Evolutionary conservation across 2,797 vertebrate genomes (phyloP).

Genomic region (Halcyon chelicuti): DNA sequence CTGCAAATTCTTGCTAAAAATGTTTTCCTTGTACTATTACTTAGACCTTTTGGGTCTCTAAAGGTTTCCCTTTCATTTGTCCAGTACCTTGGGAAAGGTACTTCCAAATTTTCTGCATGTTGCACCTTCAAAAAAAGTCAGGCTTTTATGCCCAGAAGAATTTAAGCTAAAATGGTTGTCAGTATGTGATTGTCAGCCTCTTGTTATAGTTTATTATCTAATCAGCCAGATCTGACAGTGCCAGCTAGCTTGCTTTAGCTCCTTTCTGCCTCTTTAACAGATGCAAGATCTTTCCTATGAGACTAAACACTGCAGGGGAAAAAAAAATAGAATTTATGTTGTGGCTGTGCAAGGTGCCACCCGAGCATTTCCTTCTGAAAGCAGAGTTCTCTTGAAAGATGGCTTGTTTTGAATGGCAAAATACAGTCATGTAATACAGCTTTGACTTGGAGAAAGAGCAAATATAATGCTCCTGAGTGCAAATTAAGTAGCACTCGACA

Average conservation of each 20-base stretch:
- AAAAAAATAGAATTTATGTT: not conserved
- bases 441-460: not conserved
- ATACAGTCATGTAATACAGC: not conserved
- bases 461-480: not conserved
- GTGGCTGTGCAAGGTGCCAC: not conserved
- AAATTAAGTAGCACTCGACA: conserved; percentile 14
- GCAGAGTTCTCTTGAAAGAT: not conserved
- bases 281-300: not conserved
- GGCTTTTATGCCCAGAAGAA: not conserved
- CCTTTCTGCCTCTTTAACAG: not conserved
- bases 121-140: not conserved
- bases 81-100: not conserved
- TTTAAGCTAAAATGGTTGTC: not conserved
- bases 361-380: not conserved
- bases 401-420: not conserved
- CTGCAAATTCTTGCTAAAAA: not conserved
- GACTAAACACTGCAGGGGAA: not conserved
- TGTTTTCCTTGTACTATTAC: not conserved
- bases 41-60: not conserved
- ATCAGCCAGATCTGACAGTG: not conserved
- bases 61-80: not conserved
- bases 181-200: not conserved
- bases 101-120: not conserved
- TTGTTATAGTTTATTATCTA: not conserved
- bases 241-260: not conserved